Conservation (phyloP, 2,888 invertebrate genomes). For the Chouioia cunea region DNA sequence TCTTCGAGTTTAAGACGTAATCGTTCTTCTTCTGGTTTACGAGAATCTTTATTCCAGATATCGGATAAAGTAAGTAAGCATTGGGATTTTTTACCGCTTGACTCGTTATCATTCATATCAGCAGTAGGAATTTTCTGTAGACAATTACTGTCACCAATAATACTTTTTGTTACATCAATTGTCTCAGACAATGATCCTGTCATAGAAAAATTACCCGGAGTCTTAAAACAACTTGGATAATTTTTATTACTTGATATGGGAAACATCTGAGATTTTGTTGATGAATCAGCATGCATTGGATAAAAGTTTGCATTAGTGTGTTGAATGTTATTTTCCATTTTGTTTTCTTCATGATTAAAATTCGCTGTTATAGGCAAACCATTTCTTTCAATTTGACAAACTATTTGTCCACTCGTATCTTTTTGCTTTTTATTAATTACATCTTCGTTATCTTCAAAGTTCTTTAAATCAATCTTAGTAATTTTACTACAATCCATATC, state of each 20-base stretch:
- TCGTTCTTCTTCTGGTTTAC: conserved; percentile 62
- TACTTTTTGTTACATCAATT: conserved; percentile 46
- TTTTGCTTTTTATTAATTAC: conserved; percentile 25
- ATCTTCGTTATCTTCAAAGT: conserved; percentile 31
- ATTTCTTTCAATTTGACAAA: conserved; percentile 17
- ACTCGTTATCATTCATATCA: conserved; percentile 19
- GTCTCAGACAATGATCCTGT: conserved; percentile 20
- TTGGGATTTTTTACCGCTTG: conserved; percentile 50
- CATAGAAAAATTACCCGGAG: conserved; percentile 18
- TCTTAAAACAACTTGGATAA: conserved; percentile 41
- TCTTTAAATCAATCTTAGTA: conserved; percentile 23
- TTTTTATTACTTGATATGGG: conserved; percentile 31
- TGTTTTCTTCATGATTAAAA: conserved; percentile 12
- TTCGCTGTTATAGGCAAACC: conserved; percentile 24
- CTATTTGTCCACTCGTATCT: conserved; percentile 5
- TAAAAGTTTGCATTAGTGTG: conserved; percentile 30
- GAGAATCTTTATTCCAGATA: conserved; percentile 73
- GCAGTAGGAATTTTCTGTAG: conserved; percentile 6
- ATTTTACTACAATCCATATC: conserved; percentile 39
- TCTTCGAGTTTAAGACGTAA: conserved; percentile 75
- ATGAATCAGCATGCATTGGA: conserved; percentile 30
- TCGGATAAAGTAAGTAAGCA: conserved; percentile 73
- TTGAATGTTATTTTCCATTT: conserved; percentile 20
- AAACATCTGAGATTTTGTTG: conserved; percentile 31
- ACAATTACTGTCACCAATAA: neutral